Evolutionary conservation across 2,797 vertebrate species (phyloP).

Genomic region (Gephyroberyx darwinii): DNA sequence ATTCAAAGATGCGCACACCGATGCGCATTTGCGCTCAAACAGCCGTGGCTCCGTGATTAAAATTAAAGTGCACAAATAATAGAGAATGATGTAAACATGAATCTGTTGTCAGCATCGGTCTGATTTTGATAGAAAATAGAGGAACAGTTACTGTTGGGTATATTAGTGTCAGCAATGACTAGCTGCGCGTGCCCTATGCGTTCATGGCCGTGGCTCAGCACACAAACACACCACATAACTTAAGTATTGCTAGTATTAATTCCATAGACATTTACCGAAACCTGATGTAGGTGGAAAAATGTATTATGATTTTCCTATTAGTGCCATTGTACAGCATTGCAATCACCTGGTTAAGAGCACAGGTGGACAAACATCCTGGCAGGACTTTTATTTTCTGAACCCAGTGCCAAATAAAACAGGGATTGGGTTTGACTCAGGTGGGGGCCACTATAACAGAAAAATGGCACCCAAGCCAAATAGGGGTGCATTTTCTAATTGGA

Average conservation of each 20-base stretch:
- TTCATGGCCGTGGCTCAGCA: conserved; percentile 51
- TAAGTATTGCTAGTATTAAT: not conserved
- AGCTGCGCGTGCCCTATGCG: conserved; percentile 73
- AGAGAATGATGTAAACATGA: conserved; percentile 59
- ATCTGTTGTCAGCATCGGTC: conserved; percentile 43
- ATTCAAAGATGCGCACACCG: conserved; percentile 77
- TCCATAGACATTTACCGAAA: not conserved
- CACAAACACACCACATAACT: not conserved
- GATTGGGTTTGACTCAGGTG: not conserved
- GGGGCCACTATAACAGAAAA: not conserved
- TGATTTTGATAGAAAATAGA: conserved; percentile 54
- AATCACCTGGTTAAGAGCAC: too few species aligned
- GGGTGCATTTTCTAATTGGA: too few species aligned
- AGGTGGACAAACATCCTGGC: too few species aligned
- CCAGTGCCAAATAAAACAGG: too few species aligned
- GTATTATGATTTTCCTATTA: too few species aligned
- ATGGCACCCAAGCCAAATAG: too few species aligned
- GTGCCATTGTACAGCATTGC: too few species aligned
- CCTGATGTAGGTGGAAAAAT: not conserved
- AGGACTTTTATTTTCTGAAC: too few species aligned
- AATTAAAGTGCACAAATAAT: conserved; percentile 64
- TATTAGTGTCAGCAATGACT: conserved; percentile 55
- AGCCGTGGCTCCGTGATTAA: conserved; percentile 63
- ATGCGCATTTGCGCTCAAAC: conserved; percentile 74
- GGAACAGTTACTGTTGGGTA: conserved; percentile 64